phyloP scores from a whole-genome alignment of 2,888 invertebrate species.

The Criorhina ranunculi region DNA sequence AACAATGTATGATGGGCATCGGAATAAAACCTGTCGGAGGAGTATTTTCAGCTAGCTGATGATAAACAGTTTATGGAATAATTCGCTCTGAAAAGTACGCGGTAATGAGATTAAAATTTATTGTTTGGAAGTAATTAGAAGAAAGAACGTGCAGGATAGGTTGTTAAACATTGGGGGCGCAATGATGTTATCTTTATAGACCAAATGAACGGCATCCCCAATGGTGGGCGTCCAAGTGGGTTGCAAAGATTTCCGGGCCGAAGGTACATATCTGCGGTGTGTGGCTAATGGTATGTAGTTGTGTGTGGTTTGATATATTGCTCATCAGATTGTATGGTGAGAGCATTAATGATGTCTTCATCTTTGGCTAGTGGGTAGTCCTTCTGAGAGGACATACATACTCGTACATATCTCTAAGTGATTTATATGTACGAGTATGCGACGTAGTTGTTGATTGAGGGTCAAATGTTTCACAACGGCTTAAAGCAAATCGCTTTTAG shows the following conservation, averaged over 20 bases:
- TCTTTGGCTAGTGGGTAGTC: slow-evolving; percentile 13
- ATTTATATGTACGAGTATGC: slow-evolving; percentile 46
- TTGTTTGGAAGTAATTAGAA: slow-evolving; percentile 63
- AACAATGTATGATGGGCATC: not conserved
- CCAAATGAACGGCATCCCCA: not conserved
- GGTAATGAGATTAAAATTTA: slow-evolving; percentile 65
- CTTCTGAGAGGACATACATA: not conserved
- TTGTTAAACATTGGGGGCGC: slow-evolving; percentile 15
- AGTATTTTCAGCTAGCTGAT: slow-evolving; percentile 11
- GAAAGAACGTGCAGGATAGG: not conserved
- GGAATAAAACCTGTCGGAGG: slow-evolving; percentile 7
- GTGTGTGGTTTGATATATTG: slow-evolving; percentile 25
- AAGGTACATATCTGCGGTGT: not conserved
- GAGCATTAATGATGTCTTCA: slow-evolving; percentile 38
- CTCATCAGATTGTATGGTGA: slow-evolving; percentile 23
- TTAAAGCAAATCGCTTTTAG: slow-evolving; percentile 49
- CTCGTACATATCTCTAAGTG: slow-evolving; percentile 1
- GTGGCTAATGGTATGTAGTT: slow-evolving; percentile 6
- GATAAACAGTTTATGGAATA: slow-evolving; percentile 64
- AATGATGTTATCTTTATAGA: slow-evolving; percentile 18
- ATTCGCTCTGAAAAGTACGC: slow-evolving; percentile 43
- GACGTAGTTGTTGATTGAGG: slow-evolving; percentile 39
- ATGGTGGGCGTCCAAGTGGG: not conserved
- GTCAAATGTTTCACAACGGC: slow-evolving; percentile 36
- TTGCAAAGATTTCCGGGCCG: not conserved